Base-by-base conservation (phyloP, 2,113 vertebrate species). In the Pachycephala philippinensis region DNA sequence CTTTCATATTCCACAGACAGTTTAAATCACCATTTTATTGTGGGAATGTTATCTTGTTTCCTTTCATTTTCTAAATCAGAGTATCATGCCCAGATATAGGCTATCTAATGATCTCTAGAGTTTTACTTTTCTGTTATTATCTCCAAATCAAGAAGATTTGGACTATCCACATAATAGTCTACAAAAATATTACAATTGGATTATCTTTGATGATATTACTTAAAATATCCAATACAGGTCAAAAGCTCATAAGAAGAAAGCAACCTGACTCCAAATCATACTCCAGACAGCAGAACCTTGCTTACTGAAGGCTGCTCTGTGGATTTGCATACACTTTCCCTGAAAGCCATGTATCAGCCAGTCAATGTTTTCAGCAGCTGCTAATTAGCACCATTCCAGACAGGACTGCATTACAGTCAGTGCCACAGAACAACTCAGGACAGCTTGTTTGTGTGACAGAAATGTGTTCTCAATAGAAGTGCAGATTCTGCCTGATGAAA, bases 301-400 rank as follows among this genome's bases (percentile, higher is more conserved):
- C 61, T 28, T 28, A 50, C 33, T 68, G 84, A n/a, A 76, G 60
- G 70, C 24, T 60, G 53, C 31, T 23, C 24, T 84, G 49, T 64
- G 54, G 11, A 28, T 72, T 93, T 91, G 35, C 64, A 72, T 28
- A 78, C 54, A 63, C 42, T 79, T 84, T 81, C 60, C 60, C 76
- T 63, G 68, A 92, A 78, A 89, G 56, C 30, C 23, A 12, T 27
- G 26, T 69, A 49, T 85, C 2, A 8, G 50, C 56, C 77, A 83
- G 59, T 24, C 5, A 3, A 65, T 64, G 23, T 72, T 88, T 89
- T 93, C 76, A 95, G 64, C 56, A 68, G 39, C 77, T 74, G 12
- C 33, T 91, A 93, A 95, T 95, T 94, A 96, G 59, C 61, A 54
- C 40, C 70, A 4, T 60, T 87, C 45, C 50, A 91, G 80, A 60